Percentiles rank a stretch among this genome's conserved stretches.
These are phyloP conservation scores for Sturnira hondurensis DNA, from an alignment of 2,113 vertebrate genomes.

Conservation along the genomic window DNA sequence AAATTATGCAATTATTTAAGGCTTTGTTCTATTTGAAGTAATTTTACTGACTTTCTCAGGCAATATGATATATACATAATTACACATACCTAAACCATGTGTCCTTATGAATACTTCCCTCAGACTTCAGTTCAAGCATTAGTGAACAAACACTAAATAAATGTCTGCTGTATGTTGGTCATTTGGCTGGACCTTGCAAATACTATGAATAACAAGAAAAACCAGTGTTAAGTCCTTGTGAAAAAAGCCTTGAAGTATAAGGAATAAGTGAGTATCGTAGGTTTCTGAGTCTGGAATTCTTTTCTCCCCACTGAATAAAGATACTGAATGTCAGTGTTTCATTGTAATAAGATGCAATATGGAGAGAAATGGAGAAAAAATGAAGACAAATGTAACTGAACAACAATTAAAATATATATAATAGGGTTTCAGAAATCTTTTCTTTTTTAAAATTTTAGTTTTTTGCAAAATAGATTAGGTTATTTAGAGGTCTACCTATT, in stretches of 20 bases:
- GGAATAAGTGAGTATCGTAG: background rate
- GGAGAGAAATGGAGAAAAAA: too few species aligned
- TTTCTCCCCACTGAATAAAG: background rate
- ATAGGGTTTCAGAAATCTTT: background rate
- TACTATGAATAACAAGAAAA: background rate
- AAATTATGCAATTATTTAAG: background rate
- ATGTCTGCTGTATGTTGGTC: background rate
- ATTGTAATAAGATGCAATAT: background rate
- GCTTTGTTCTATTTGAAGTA: background rate
- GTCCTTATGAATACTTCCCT: background rate
- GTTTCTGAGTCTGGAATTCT: background rate
- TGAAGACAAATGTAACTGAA: too few species aligned
- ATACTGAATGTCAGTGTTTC: background rate
- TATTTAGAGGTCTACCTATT: conserved; percentile 51
- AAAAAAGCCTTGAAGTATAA: background rate
- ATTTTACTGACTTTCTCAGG: background rate
- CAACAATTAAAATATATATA: background rate
- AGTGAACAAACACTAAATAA: background rate
- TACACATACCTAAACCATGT: background rate
- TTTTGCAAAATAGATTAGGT: conserved; percentile 55
- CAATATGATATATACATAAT: background rate
- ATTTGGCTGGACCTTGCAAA: background rate
- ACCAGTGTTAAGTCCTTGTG: background rate
- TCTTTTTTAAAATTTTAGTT: background rate
- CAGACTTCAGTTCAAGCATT: background rate